These are phyloP conservation scores for Halcyon chelicuti DNA, from an alignment of 2,797 vertebrate genomes.

Conservation along the genomic window DNA sequence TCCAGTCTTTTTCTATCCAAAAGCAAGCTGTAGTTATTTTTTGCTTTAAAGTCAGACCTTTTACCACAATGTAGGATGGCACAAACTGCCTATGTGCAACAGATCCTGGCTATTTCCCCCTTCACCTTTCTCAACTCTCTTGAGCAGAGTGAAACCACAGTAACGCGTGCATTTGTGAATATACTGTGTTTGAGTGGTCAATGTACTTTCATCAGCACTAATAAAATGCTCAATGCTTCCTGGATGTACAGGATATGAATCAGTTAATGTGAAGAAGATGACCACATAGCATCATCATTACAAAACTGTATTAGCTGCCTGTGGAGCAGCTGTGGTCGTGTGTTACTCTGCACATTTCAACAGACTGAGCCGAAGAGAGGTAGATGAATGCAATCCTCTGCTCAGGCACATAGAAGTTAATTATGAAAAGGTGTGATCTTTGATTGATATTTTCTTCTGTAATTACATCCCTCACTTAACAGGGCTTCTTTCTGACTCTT, in stretches of 20 bases:
- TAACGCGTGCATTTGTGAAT: not conserved
- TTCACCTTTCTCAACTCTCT: not conserved
- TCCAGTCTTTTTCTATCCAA: not conserved
- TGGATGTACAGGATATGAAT: constrained; percentile 50
- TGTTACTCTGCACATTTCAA: not conserved
- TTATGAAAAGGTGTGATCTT: constrained; percentile 30
- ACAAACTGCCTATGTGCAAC: not conserved
- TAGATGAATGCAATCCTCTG: not conserved
- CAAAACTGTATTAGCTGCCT: not conserved
- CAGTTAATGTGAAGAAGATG: constrained; percentile 50
- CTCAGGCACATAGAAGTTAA: not conserved
- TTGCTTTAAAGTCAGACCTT: not conserved
- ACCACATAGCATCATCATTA: constrained; percentile 39
- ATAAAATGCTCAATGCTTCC: constrained; percentile 37
- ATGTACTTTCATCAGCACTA: constrained; percentile 20
- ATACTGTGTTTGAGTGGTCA: not conserved
- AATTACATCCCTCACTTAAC: not conserved
- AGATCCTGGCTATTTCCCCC: not conserved
- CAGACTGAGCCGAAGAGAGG: not conserved
- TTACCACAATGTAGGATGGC: not conserved
- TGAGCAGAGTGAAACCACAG: not conserved
- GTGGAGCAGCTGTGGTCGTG: constrained; percentile 30
- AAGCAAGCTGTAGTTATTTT: not conserved
- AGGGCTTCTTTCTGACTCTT: not conserved
- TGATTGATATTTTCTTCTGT: constrained; percentile 14